phyloP scores from a whole-genome alignment of 2,113 vertebrate species.

The Leucopsar rothschildi region DNA sequence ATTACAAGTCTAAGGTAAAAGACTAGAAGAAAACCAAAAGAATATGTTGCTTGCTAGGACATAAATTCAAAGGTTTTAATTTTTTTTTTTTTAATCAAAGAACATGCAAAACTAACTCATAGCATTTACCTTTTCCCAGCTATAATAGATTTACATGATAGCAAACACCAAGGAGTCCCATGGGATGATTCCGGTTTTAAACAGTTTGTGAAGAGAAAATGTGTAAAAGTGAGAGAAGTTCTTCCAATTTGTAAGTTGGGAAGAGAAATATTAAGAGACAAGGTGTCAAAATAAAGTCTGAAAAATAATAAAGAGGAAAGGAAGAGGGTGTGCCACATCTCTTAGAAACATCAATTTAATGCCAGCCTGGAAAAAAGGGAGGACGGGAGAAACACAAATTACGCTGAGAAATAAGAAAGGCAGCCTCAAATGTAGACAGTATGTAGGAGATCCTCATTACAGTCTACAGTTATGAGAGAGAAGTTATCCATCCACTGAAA shows the following conservation, averaged over 20 bases:
- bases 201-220: background rate
- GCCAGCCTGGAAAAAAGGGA: background rate
- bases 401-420: background rate
- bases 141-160: background rate
- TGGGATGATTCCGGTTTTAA: background rate
- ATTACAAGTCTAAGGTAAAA: background rate
- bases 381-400: background rate
- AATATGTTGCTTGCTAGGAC: background rate
- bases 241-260: background rate
- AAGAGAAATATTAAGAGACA: background rate
- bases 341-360: background rate
- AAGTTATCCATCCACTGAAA: background rate
- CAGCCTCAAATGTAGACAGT: background rate
- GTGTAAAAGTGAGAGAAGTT: background rate
- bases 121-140: background rate
- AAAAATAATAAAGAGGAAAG: background rate
- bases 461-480: background rate
- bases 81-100: background rate
- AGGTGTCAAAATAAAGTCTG: background rate
- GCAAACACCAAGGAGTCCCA: background rate
- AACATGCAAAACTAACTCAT: background rate
- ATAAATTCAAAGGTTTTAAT: background rate
- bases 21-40: background rate
- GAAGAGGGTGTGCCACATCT: background rate
- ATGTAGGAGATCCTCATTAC: background rate